Percentiles rank a stretch among this genome's conserved stretches.
These are phyloP conservation scores for Tachysurus vachellii DNA, from an alignment of 2,113 vertebrate species.

Conservation along the genomic window DNA sequence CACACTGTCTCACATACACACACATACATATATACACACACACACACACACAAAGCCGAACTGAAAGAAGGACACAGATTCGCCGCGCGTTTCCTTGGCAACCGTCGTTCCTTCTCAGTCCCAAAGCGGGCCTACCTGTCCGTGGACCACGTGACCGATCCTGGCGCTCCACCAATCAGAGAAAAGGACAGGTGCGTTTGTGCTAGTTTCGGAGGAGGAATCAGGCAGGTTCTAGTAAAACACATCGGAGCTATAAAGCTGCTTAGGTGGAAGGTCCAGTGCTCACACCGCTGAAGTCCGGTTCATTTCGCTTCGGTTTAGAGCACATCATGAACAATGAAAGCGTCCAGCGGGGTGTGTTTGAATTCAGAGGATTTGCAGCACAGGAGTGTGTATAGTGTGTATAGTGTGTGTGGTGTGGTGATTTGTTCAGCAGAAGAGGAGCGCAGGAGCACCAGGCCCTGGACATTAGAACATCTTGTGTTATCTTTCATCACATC, in stretches of 20 bases:
- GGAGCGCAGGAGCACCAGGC: not conserved
- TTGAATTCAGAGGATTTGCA: not conserved
- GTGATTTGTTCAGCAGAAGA: not conserved
- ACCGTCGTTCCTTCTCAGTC: slow-evolving; percentile 34
- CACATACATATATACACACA: not conserved
- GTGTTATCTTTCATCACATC: not conserved
- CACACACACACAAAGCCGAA: slow-evolving; percentile 19
- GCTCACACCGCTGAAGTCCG: not conserved
- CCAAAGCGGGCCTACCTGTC: slow-evolving; percentile 48
- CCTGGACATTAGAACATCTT: not conserved
- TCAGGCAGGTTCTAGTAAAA: slow-evolving; percentile 34
- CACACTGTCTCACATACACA: not conserved
- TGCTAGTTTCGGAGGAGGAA: slow-evolving; percentile 59
- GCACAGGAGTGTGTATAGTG: not conserved
- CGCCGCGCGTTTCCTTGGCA: slow-evolving; percentile 37
- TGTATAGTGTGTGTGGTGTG: not conserved
- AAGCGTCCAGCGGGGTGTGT: not conserved
- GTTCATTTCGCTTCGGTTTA: not conserved
- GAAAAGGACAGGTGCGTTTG: slow-evolving; percentile 48
- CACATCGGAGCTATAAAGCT: slow-evolving; percentile 47
- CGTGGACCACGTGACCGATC: slow-evolving; percentile 51
- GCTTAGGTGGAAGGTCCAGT: not conserved
- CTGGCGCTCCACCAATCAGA: slow-evolving; percentile 47
- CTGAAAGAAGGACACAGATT: slow-evolving; percentile 31
- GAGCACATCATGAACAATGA: not conserved